phyloP scores from a whole-genome alignment of 1,140 invertebrate species.

The Drosophila teissieri region DNA sequence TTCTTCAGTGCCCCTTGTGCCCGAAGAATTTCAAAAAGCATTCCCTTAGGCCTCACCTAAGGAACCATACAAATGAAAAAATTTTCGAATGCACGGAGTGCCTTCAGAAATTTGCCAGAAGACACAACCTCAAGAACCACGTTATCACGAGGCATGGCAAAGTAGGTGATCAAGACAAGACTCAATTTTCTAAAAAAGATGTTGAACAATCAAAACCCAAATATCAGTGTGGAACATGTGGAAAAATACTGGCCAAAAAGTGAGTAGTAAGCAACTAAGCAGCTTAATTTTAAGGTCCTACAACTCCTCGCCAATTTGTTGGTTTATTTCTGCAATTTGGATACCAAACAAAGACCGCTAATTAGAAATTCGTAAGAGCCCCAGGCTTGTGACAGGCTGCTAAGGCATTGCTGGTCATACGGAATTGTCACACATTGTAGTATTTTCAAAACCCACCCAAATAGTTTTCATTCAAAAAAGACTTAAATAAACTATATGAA shows the following conservation, averaged over 20 bases:
- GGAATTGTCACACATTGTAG: constrained; percentile 63
- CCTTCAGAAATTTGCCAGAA: constrained; percentile 87
- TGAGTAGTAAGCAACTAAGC: constrained; percentile 84
- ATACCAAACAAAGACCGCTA: constrained; percentile 27
- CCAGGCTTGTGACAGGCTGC: constrained; percentile 12
- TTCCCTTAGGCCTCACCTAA: constrained; percentile 89
- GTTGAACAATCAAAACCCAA: constrained; percentile 8
- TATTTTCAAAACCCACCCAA: constrained; percentile 24
- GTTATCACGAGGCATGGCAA: constrained; percentile 84
- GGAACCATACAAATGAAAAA: constrained; percentile 91
- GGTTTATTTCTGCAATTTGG: not conserved
- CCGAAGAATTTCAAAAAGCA: constrained; percentile 89
- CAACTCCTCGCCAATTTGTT: not conserved
- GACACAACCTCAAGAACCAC: constrained; percentile 87
- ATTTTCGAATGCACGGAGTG: constrained; percentile 89
- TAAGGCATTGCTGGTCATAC: constrained; percentile 24
- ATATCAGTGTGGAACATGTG: constrained; percentile 87
- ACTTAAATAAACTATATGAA: constrained; percentile 40
- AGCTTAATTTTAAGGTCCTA: not conserved
- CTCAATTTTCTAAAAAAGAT: not conserved
- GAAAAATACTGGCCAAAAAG: constrained; percentile 87
- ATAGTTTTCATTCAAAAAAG: constrained; percentile 37
- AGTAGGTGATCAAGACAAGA: not conserved
- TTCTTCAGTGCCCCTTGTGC: constrained; percentile 88
- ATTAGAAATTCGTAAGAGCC: constrained; percentile 45